Evolutionary conservation across 2,113 vertebrate species (phyloP), one percentile per base, ranked within the genome.

Genomic region (Spheniscus mendiculus): DNA sequence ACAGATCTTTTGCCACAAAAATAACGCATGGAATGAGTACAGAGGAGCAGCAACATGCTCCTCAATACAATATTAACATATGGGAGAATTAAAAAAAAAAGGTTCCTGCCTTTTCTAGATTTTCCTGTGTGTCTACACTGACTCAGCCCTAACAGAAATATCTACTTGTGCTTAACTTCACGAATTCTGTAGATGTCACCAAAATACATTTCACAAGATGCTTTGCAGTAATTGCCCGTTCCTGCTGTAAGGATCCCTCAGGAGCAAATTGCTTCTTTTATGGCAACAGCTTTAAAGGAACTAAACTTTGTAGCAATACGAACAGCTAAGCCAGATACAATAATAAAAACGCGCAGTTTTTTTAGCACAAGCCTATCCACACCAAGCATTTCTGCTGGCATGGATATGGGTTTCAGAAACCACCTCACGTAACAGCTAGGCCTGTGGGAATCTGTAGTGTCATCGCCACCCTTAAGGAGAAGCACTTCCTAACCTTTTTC

Each of bases 361-460:
- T 79, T 42, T 22, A 22, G 29, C 27, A 34, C n/a, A 22, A 11
- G 7, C 56, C 67, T 14, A 30, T 32, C 32, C 58, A 63, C 30
- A 14, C 11, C 1, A 8, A 70, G 38, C 27, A 21, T 10, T 78
- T 66, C 58, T 89, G 56, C 70, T 76, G 71, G 42, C 59, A 23
- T 4, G 19, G 50, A 5, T 16, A 8, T 1, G 9, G 0, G 1
- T 23, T 66, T 45, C 61, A 58, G 50, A 62, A 89, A 58, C 11
- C 56, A 58, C 10, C 2, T 3, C 59, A 7, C 34, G 23, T 30
- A 36, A 49, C 42, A 72, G 67, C 30, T 44, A 40, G 49, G 25
- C 76, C 50, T 12, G 10, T 14, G 32, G 63, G 36, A 63, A 15
- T 32, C 70, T 36, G 15, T 3, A 56, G 26, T 2, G 30, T 9